Base-by-base conservation (phyloP, 92 coral and sea anemone genomes). In the Nematostella vectensis region DNA sequence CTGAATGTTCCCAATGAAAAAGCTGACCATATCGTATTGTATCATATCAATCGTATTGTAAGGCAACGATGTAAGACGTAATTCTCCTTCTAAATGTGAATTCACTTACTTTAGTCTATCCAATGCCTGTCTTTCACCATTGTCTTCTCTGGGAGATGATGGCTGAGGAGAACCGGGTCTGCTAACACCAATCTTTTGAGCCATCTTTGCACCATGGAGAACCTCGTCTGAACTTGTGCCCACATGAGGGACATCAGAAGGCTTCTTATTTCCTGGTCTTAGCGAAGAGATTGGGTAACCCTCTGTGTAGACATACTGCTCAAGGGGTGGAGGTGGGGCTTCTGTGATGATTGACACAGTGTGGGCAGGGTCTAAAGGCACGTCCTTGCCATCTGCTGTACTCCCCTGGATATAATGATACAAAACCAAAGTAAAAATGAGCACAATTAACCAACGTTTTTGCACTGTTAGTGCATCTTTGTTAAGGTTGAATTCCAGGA, bases 261-360 rank as follows among this genome's bases (percentile, higher is more conserved):
- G 48, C 55, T 70, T 85, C 56, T 54, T 66, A 58, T 54, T 75
- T 52, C 89, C 55, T 17, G 93, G 64, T 48, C 88, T 68, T 54
- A 85, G 57, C 29, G 95, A 72, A 12, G 84, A 39, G 63, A 65
- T 49, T 2, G 81, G 83, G 52, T 80, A 80, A 13, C 95, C 95
- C 44, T 85, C 95, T 8, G 40, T 75, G 83, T 85, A 80, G 27
- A 85, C 95, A 70, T 85, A 85, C 40, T 81, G 88, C 55, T 85
- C 95, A 60, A 85, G 69, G 27, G 95, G 95, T 51, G 88, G 95
- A 16, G 95, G 95, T 11, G 95, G 95, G 10, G 67, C 88, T 47
- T 83, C 95, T 17, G 95, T 85, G 21, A 83, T 85, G 31, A 85
- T 69, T 0, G 88, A 63, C 4, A 85, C 69, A 13, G 74, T 65